A percentile compares a stretch with the other conserved stretches of the same genome.
phyloP scores from a whole-genome alignment of 2,888 invertebrate species.

The Watsonalla binaria region DNA sequence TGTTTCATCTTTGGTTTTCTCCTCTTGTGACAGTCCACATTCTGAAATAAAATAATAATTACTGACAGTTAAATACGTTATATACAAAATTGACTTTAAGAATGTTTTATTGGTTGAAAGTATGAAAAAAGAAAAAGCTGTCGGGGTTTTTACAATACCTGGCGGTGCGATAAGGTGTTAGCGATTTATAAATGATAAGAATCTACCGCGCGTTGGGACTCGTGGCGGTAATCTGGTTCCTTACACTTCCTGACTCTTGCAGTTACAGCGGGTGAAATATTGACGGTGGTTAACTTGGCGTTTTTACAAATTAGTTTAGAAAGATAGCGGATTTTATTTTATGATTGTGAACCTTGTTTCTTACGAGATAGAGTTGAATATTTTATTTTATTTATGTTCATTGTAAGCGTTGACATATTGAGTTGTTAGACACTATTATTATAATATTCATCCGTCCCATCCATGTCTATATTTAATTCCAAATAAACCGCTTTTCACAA shows the following conservation, averaged over 20 bases:
- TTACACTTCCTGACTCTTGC: not conserved
- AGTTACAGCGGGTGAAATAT: not conserved
- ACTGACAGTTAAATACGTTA: too few species aligned
- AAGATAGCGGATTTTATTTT: not conserved
- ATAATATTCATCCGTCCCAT: too few species aligned
- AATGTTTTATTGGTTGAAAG: not conserved
- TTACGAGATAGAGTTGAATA: not conserved
- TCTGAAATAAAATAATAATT: too few species aligned
- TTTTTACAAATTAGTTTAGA: not conserved
- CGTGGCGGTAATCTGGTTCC: constrained; percentile 14
- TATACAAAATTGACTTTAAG: not conserved
- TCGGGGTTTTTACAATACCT: constrained; percentile 24
- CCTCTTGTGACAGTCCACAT: too few species aligned
- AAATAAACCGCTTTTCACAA: too few species aligned
- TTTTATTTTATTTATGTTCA: too few species aligned
- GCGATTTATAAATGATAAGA: constrained; percentile 49
- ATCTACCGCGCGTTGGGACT: constrained; percentile 31
- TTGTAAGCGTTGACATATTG: too few species aligned
- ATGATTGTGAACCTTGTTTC: not conserved
- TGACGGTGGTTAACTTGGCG: not conserved
- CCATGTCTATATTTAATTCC: too few species aligned
- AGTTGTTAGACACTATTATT: too few species aligned
- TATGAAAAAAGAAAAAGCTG: constrained; percentile 2
- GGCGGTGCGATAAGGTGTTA: constrained; percentile 36
- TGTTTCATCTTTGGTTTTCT: too few species aligned